Evolutionary conservation across 2,797 vertebrate species (phyloP), one percentile per base, ranked within the genome.

Genomic region (Hemitrygon akajei): DNA sequence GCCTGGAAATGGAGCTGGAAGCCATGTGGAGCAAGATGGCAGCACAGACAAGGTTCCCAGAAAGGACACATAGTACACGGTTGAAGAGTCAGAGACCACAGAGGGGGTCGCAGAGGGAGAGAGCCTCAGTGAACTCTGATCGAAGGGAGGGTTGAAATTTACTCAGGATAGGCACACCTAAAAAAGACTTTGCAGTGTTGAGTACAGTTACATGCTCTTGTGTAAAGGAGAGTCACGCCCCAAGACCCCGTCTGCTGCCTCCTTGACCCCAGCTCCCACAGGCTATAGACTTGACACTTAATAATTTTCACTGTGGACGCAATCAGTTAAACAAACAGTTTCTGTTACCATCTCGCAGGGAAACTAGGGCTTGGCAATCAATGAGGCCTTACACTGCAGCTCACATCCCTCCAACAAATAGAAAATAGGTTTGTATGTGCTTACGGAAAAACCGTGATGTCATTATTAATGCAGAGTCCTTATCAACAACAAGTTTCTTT

Each of bases 371-470:
- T 66, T 60, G 86, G 6, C 18, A 89, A 66, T 37, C 34, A 89
- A 66, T 34, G 86, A 3, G n/a, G 86, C 6, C n/a, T 69, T 25
- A 89, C 60, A 18, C 6, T 18, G 25, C 34, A 66, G 60, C 60
- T 37, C n/a, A 66, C 20, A 69, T 66, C 86, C 86, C 82, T 34
- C n/a, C 7, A 69, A 20, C 86, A 89, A 89, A 34, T 37, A 69
- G n/a, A 69, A 89, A 89, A 89, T 69, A 89, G 86, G 60, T 69
- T 89, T 89, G 60, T 89, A 37, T 34, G 60, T 63, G 18, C 86
- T 69, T 89, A 89, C 37, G 86, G 86, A 89, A 89, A 89, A 89
- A 89, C 18, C 69, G 86, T 89, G 86, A 69, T 89, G 86, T 89
- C 60, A 89, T 16, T 9, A 69, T 79, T 79, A 69, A 37, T 34